Percentiles rank a stretch among this genome's conserved stretches.
phyloP scores from a whole-genome alignment of 2,113 vertebrate genomes.

The Esox niger region DNA sequence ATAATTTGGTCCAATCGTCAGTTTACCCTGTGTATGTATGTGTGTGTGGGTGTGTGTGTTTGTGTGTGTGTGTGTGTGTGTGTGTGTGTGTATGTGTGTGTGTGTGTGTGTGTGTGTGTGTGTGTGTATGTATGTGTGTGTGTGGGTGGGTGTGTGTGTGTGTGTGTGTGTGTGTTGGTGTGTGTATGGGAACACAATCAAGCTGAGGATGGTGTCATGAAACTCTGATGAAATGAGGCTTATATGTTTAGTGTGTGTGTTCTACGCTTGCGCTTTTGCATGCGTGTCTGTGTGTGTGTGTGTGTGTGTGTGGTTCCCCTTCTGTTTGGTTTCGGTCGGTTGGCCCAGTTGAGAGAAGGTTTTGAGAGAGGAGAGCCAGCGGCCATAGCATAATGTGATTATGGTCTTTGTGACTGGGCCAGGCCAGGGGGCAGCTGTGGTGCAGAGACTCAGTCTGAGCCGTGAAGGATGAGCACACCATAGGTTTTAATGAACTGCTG shows the following conservation, averaged over 20 bases:
- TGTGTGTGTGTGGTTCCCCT: constrained; percentile 23
- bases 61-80: too few species aligned
- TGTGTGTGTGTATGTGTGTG: constrained; percentile 31
- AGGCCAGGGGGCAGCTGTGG: constrained; percentile 10
- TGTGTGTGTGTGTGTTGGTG: constrained; percentile 27
- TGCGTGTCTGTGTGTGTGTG: not conserved
- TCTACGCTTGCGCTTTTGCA: constrained; percentile 4
- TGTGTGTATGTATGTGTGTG: constrained; percentile 26
- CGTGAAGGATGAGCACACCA: constrained; percentile 55
- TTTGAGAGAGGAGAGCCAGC: constrained; percentile 54
- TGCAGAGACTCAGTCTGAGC: constrained; percentile 43
- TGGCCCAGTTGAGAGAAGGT: constrained; percentile 55
- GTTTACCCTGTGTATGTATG: constrained; percentile 35
- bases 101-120: constrained; percentile 28
- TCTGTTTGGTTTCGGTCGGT: constrained; percentile 38
- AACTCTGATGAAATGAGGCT: constrained; percentile 35
- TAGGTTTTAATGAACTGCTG: constrained; percentile 53
- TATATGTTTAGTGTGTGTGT: constrained; percentile 44
- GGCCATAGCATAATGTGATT: constrained; percentile 67
- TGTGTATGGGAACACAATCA: constrained; percentile 24
- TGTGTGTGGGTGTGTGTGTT: too few species aligned
- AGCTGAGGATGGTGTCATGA: constrained; percentile 30
- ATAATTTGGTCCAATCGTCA: constrained; percentile 46
- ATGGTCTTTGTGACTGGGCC: constrained; percentile 60
- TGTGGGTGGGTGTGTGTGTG: constrained; percentile 26